Conservation (phyloP, 2,113 vertebrate genomes). For the Phalacrocorax pelagicus region DNA sequence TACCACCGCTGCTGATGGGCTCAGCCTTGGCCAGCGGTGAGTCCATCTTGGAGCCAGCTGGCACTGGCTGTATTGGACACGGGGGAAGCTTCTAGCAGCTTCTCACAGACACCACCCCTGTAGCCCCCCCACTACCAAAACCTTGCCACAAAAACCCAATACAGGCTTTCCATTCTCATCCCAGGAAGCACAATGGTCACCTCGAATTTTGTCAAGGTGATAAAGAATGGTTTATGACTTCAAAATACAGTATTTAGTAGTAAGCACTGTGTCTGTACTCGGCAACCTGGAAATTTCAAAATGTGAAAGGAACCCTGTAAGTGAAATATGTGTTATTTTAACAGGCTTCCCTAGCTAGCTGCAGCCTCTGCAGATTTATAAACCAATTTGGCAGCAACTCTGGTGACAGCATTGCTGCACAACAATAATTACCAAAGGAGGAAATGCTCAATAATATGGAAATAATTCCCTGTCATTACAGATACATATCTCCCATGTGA, state of each 20-base stretch:
- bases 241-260: background rate
- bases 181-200: background rate
- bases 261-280: background rate
- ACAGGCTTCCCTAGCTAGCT: background rate
- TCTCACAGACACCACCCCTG: background rate
- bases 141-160: background rate
- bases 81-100: background rate
- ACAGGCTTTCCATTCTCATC: background rate
- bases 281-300: background rate
- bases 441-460: background rate
- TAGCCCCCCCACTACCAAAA: background rate
- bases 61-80: too few species aligned
- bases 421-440: constrained; percentile 27
- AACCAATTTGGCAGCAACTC: constrained; percentile 5
- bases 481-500: background rate
- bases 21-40: background rate
- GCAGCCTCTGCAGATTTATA: constrained; percentile 25
- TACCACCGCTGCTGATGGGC: background rate
- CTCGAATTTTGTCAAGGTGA: background rate
- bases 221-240: background rate
- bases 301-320: background rate
- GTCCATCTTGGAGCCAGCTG: background rate
- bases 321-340: background rate
- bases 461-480: constrained; percentile 15
- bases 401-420: background rate